Conservation (phyloP, 2,888 invertebrate species). For the Drosophila testacea region DNA sequence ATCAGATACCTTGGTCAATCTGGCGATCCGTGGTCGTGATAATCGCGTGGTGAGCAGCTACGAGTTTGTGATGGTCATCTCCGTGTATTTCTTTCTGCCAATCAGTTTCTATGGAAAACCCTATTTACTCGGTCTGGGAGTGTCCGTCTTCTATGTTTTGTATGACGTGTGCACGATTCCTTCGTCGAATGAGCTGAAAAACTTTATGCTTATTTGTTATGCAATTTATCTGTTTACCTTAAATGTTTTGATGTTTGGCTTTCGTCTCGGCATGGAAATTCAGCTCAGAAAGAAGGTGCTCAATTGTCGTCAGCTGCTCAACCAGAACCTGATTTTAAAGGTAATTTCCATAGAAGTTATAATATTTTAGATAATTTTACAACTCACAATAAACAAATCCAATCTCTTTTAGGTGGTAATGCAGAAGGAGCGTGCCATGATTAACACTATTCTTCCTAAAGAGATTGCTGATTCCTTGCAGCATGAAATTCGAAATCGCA, state of each 20-base stretch:
- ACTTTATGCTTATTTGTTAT: conserved; percentile 6
- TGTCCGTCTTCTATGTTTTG: conserved; percentile 14
- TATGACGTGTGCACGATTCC: not conserved
- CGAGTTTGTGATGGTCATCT: conserved; percentile 41
- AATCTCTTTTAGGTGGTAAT: conserved; percentile 14
- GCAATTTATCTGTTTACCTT: conserved; percentile 3
- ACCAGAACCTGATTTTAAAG: conserved; percentile 32
- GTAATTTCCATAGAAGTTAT: not conserved
- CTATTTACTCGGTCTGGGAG: conserved; percentile 25
- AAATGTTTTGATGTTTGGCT: conserved; percentile 23
- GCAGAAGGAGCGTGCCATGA: conserved; percentile 91
- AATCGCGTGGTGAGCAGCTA: conserved; percentile 8
- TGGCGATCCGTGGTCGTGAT: not conserved
- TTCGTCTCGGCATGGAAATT: conserved; percentile 23
- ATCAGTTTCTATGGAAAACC: conserved; percentile 26
- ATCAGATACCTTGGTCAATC: conserved; percentile 19
- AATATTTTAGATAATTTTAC: not conserved
- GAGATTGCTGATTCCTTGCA: conserved; percentile 89
- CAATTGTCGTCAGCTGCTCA: conserved; percentile 37
- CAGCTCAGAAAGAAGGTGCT: conserved; percentile 28
- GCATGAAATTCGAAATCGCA: conserved; percentile 87
- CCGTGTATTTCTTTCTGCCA: conserved; percentile 52
- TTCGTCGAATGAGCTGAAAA: not conserved
- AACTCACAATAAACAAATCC: too few relatives aligned
- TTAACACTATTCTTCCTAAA: conserved; percentile 93